Conservation (phyloP, 1,140 invertebrate species). For the Globodera ellingtonae region DNA sequence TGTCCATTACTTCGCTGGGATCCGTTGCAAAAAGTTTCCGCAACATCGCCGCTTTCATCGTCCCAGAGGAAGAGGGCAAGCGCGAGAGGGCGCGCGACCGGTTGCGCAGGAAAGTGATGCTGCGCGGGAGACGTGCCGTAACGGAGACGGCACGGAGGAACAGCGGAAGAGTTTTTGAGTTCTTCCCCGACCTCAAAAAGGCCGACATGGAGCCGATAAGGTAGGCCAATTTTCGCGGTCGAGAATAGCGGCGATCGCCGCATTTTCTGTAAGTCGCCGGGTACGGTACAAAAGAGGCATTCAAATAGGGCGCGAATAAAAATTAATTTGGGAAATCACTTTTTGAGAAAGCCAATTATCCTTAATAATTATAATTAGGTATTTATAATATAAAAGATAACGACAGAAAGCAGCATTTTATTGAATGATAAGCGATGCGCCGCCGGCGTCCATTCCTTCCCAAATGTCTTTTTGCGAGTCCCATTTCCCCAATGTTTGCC, state of each 20-base stretch:
- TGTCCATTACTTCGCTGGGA: constrained; percentile 14
- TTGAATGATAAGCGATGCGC: too few species aligned
- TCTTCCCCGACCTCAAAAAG: not conserved
- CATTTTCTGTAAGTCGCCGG: too few species aligned
- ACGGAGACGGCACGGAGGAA: not conserved
- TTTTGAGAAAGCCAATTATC: too few species aligned
- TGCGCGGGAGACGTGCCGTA: not conserved
- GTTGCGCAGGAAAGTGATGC: constrained; percentile 4
- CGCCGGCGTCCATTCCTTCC: too few species aligned
- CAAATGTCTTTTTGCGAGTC: too few species aligned
- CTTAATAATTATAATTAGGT: too few species aligned
- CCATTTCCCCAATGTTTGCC: too few species aligned
- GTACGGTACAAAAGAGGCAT: too few species aligned
- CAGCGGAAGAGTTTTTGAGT: not conserved
- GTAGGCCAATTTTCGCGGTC: not conserved
- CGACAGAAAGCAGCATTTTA: too few species aligned
- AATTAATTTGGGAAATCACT: too few species aligned
- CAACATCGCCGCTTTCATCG: constrained; percentile 14
- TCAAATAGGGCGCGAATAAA: too few species aligned
- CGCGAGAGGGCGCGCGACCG: constrained; percentile 18
- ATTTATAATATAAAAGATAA: too few species aligned
- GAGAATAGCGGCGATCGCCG: not conserved
- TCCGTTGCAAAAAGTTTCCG: constrained; percentile 17
- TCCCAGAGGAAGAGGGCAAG: constrained; percentile 22
- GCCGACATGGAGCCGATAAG: constrained; percentile 2